Conservation (phyloP, 53 echinoderm and acorn worm species). For the Antedon mediterranea region DNA sequence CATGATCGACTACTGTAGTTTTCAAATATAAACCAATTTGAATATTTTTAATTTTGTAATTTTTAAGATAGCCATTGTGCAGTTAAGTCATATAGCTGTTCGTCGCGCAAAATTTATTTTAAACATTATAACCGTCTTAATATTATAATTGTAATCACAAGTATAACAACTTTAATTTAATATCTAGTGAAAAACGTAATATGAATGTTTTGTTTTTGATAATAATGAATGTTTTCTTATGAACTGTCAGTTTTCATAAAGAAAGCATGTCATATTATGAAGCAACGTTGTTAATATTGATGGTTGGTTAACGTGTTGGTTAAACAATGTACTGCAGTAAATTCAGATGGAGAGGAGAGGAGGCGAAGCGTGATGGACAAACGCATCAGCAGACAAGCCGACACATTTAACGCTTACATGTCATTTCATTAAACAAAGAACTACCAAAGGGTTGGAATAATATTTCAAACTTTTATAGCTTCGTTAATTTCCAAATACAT, state of each 20-base stretch:
- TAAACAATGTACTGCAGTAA: neutral
- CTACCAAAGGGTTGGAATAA: neutral
- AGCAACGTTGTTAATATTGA: neutral
- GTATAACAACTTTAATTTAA: no score
- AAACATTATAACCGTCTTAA: no score
- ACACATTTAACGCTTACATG: neutral
- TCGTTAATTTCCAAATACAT: neutral
- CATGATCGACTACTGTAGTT: no score
- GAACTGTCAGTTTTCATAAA: no score
- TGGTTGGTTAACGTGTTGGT: neutral
- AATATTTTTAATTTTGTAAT: no score
- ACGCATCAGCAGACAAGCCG: neutral
- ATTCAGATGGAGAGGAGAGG: neutral
- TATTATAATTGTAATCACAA: no score
- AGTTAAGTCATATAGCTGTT: no score
- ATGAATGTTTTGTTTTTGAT: no score
- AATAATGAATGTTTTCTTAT: neutral
- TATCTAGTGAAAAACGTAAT: no score
- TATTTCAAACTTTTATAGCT: neutral
- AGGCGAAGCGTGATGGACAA: neutral
- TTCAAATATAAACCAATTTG: no score
- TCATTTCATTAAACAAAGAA: neutral
- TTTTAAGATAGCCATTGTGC: no score
- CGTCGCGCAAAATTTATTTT: no score
- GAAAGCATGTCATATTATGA: neutral